Percentiles rank a stretch among this genome's conserved stretches.
Evolutionary conservation across 2,888 invertebrate genomes (phyloP).

Genomic region (Crocallis elinguaria): DNA sequence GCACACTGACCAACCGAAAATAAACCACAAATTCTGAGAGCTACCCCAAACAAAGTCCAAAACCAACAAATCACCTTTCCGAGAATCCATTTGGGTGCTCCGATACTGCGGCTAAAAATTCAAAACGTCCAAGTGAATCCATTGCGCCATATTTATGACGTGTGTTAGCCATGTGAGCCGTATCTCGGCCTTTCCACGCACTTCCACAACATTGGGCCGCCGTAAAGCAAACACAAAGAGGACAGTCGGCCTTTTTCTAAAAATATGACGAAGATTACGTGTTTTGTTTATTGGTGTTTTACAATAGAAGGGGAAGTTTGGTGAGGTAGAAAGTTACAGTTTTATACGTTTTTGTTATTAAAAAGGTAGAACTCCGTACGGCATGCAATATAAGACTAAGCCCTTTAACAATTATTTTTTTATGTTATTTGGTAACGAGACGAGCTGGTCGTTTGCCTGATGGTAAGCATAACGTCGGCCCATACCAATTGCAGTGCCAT

Average conservation of each 20-base stretch:
- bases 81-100: conserved; percentile 6
- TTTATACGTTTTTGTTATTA: too few species aligned
- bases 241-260: conserved; percentile 57
- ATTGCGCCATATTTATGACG: conserved; percentile 70
- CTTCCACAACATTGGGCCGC: conserved; percentile 76
- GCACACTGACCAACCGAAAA: not conserved
- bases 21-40: not conserved
- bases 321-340: too few species aligned
- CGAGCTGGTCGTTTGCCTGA: too few species aligned
- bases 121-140: conserved; percentile 57
- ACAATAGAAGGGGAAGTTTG: not conserved
- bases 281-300: conserved; percentile 25
- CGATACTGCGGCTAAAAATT: conserved; percentile 44
- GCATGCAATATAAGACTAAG: too few species aligned
- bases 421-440: too few species aligned
- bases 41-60: conserved; percentile 3
- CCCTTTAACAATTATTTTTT: too few species aligned
- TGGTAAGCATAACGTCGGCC: too few species aligned
- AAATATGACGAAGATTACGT: conserved; percentile 42
- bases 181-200: conserved; percentile 73
- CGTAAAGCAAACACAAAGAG: conserved; percentile 66
- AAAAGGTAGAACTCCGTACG: too few species aligned
- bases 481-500: too few species aligned
- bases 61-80: conserved; percentile 10
- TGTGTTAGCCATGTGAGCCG: conserved; percentile 55